These are phyloP conservation scores for Trilocha varians DNA, from an alignment of 2,888 invertebrate genomes.

Conservation along the genomic window DNA sequence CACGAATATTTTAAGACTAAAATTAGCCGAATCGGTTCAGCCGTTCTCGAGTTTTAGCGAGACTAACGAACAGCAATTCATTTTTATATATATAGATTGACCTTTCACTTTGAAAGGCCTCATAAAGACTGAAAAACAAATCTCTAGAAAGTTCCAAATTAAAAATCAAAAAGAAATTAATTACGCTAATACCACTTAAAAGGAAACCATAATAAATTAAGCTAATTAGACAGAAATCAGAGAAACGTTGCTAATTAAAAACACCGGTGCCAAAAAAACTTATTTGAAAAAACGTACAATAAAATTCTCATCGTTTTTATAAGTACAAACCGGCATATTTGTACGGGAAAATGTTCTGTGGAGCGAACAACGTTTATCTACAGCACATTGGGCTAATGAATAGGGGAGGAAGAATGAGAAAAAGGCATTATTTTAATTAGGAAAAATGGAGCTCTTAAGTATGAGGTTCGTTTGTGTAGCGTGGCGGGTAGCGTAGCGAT, in stretches of 20 bases:
- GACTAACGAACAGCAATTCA: no score
- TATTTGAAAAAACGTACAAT: constrained; percentile 37
- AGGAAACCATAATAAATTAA: constrained; percentile 10
- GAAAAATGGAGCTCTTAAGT: constrained; percentile 48
- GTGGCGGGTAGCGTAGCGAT: neutral
- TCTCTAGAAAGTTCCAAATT: neutral
- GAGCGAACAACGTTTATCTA: constrained; percentile 62
- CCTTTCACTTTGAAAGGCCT: no score
- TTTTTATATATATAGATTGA: no score
- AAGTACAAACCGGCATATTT: constrained; percentile 54
- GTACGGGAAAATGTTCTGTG: constrained; percentile 48
- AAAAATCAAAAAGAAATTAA: neutral
- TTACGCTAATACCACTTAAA: neutral
- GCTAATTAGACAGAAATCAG: constrained; percentile 32
- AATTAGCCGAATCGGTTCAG: no score
- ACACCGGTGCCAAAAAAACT: constrained; percentile 27
- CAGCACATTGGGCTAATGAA: constrained; percentile 68
- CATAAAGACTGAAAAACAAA: neutral
- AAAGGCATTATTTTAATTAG: constrained; percentile 71
- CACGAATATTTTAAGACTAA: no score
- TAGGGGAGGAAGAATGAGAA: constrained; percentile 57
- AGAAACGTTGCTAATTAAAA: constrained; percentile 46
- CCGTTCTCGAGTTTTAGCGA: no score
- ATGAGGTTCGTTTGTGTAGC: constrained; percentile 10
- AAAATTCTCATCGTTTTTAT: constrained; percentile 44